Base-by-base conservation (phyloP, 2,888 invertebrate genomes). In the Protodeltote pygarga region DNA sequence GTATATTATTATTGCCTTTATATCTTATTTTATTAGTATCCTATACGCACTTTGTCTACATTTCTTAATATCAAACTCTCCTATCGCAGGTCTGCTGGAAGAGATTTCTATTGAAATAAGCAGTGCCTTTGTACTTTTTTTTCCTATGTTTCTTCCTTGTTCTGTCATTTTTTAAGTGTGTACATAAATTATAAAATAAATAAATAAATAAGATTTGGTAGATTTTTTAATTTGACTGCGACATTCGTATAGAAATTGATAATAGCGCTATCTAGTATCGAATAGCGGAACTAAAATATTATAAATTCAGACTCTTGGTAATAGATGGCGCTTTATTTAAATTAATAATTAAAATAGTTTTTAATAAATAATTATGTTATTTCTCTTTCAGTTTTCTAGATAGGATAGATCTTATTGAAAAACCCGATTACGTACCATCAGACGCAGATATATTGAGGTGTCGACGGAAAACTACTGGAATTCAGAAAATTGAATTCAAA, bases 401-500 rank as follows among this genome's bases (percentile, higher is more conserved):
- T 69, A 93, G 94, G 83, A 89, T 96, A 64, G 93, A 94, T 57
- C 89, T 93, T 34, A 93, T 97, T 49, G 92, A 94, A 58, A 90
- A 93, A 47, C 68, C 86, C 0, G 93, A 94, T 48, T 97, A 96
- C 73, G 85, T 94, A 11, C 97, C 97, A 1, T 93, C 94, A 4
- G 95, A 95, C 14, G 93, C 96, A 69, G 97, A 97, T 67, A 96
- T 97, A 48, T 85, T 97, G 28, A 93, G 95, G 46, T 96, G 96
- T 79, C 93, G 97, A 29, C 94, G 95, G 62, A 94, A 93, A 64
- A 96, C 96, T 0, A 94, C 94, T 0, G 94, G 94, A 10, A 96
- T 96, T 64, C 95, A 95, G 71, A 95, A 95, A 81, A 95, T 96
- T 32, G 95, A 95, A 65, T 96, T 96, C 65, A 93, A 94, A 77